Conservation (phyloP, 2,888 invertebrate genomes). For the Cybosia mesomella region DNA sequence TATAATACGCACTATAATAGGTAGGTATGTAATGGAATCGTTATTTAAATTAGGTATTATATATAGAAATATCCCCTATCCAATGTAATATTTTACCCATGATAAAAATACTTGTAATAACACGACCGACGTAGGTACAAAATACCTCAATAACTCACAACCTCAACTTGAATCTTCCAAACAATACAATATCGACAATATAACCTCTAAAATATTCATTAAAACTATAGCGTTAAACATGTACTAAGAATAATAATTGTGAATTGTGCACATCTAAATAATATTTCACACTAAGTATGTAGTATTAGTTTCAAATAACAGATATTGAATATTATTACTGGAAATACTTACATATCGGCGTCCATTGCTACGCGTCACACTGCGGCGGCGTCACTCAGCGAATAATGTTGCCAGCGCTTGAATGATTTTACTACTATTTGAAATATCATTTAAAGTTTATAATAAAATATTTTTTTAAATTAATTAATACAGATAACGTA, state of each 20-base stretch:
- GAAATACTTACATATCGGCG: constrained; percentile 39
- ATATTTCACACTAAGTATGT: neutral
- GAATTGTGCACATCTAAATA: neutral
- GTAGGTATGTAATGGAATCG: neutral
- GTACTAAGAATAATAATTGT: neutral
- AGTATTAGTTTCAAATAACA: constrained; percentile 21
- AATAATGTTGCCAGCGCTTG: constrained; percentile 34
- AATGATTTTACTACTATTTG: constrained; percentile 4
- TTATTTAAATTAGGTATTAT: too few relatives aligned
- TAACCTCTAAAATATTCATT: neutral
- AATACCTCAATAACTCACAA: neutral
- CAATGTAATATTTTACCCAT: neutral
- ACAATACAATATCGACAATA: neutral
- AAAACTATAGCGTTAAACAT: neutral
- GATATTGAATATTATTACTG: constrained; percentile 29
- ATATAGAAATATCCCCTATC: neutral
- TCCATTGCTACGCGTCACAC: constrained; percentile 24
- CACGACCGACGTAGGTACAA: neutral
- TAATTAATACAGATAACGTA: too few relatives aligned
- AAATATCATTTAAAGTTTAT: neutral
- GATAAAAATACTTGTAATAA: neutral
- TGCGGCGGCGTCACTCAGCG: neutral
- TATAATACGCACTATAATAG: neutral
- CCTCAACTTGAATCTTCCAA: neutral
- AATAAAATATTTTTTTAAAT: neutral